A percentile compares a stretch with the other conserved stretches of the same genome.
Conservation (phyloP, 2,888 invertebrate genomes). For the Pseudanteris insignis region DNA sequence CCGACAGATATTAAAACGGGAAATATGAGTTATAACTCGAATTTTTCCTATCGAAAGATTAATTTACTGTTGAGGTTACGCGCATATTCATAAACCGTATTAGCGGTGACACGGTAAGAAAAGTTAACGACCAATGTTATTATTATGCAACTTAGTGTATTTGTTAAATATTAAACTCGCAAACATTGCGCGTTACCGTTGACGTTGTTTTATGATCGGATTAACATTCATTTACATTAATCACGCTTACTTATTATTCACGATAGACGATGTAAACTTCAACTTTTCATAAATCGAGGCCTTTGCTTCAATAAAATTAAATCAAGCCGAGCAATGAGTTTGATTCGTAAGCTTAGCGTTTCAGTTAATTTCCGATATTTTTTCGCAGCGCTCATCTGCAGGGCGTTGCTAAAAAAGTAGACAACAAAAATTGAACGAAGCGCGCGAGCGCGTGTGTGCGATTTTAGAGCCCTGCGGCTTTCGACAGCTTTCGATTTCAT, state of each 20-base stretch:
- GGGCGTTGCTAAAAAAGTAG: not conserved
- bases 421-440: no score
- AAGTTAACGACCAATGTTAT: constrained; percentile 26
- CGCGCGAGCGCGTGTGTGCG: constrained; percentile 5
- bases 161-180: constrained; percentile 15
- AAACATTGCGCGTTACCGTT: constrained; percentile 23
- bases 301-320: no score
- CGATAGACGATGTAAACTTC: no score
- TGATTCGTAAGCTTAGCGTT: no score
- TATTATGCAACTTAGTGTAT: constrained; percentile 23
- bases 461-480: constrained; percentile 46
- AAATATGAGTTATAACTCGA: constrained; percentile 12
- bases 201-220: constrained; percentile 9
- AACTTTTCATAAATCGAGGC: no score
- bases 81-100: constrained; percentile 25
- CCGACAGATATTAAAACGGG: constrained; percentile 12
- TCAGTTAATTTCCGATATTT: not conserved
- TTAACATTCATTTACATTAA: no score
- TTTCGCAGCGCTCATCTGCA: not conserved
- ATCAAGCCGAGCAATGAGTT: no score
- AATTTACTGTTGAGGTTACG: constrained; percentile 22
- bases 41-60: constrained; percentile 10
- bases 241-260: no score
- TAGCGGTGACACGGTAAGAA: constrained; percentile 16
- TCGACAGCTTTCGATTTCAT: constrained; percentile 46